phyloP scores from a whole-genome alignment of 2,888 invertebrate species.

The Julus scandinavius region DNA sequence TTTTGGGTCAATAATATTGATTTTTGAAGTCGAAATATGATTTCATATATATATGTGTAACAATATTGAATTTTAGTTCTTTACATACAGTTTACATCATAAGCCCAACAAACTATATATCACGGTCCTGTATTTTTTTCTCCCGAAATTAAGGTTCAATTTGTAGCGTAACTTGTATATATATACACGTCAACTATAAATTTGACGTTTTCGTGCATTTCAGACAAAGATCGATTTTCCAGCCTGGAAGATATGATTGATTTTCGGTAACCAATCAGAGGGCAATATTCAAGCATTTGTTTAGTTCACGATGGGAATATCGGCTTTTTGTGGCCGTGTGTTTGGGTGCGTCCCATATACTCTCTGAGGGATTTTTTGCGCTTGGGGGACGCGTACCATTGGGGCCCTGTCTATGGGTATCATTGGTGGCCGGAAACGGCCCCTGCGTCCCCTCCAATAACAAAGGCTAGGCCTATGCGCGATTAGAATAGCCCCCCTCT shows the following conservation, averaged over 20 bases:
- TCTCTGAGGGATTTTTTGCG: not conserved
- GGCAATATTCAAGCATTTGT: conserved; percentile 12
- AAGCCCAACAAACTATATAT: not conserved
- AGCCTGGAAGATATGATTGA: conserved; percentile 11
- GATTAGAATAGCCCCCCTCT: conserved; percentile 26
- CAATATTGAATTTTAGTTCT: not conserved
- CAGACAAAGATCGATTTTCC: conserved; percentile 24
- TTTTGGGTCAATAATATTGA: not conserved
- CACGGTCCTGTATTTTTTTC: not conserved
- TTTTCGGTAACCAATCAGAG: conserved; percentile 32
- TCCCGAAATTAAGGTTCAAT: not conserved
- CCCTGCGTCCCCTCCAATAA: conserved; percentile 31
- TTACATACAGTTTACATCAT: not conserved
- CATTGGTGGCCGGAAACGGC: conserved; percentile 37
- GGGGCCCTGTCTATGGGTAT: conserved; percentile 22
- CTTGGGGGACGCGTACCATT: not conserved
- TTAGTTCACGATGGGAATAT: not conserved
- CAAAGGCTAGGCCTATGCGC: conserved; percentile 28
- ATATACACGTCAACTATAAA: not conserved
- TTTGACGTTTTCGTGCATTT: not conserved
- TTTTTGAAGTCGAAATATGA: not conserved
- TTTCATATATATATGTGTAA: not conserved
- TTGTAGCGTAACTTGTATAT: not conserved
- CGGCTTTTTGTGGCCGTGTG: not conserved
- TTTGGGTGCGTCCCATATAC: conserved; percentile 37